phyloP scores from a whole-genome alignment of 1,140 invertebrate species.

The Drosophila ercepeae region DNA sequence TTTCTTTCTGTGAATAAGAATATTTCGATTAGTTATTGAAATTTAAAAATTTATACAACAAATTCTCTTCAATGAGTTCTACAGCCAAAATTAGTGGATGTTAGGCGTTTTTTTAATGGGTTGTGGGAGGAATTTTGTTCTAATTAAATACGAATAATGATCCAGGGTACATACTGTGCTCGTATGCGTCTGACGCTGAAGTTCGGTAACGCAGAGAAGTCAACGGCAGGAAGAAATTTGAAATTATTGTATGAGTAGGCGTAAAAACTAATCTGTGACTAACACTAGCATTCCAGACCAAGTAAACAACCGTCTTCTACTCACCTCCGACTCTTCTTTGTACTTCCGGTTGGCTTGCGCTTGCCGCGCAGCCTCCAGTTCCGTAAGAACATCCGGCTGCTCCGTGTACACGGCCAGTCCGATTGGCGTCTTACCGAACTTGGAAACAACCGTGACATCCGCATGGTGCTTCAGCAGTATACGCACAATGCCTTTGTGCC shows the following conservation, averaged over 20 bases:
- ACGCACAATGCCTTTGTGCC: slow-evolving; percentile 89
- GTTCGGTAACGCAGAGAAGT: slow-evolving; percentile 10
- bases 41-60: background rate
- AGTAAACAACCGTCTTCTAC: background rate
- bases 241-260: slow-evolving; percentile 5
- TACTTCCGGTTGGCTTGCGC: slow-evolving; percentile 64
- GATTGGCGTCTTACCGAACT: slow-evolving; percentile 94
- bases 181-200: slow-evolving; percentile 23
- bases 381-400: slow-evolving; percentile 76
- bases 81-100: background rate
- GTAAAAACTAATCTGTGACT: background rate
- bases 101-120: background rate
- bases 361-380: slow-evolving; percentile 69
- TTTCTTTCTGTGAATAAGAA: slow-evolving; percentile 79
- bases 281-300: background rate
- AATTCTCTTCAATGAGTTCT: background rate
- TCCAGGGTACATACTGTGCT: slow-evolving; percentile 61
- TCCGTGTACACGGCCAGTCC: slow-evolving; percentile 87
- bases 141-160: slow-evolving; percentile 1
- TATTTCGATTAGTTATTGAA: background rate
- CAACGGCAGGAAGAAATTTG: slow-evolving; percentile 12
- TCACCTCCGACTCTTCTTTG: slow-evolving; percentile 76
- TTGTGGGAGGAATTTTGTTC: slow-evolving; percentile 7
- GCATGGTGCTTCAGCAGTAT: slow-evolving; percentile 90
- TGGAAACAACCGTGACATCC: slow-evolving; percentile 88